These are phyloP conservation scores for Cyphomyrus discorhynchus DNA, from an alignment of 2,113 vertebrate genomes.

Conservation along the genomic window DNA sequence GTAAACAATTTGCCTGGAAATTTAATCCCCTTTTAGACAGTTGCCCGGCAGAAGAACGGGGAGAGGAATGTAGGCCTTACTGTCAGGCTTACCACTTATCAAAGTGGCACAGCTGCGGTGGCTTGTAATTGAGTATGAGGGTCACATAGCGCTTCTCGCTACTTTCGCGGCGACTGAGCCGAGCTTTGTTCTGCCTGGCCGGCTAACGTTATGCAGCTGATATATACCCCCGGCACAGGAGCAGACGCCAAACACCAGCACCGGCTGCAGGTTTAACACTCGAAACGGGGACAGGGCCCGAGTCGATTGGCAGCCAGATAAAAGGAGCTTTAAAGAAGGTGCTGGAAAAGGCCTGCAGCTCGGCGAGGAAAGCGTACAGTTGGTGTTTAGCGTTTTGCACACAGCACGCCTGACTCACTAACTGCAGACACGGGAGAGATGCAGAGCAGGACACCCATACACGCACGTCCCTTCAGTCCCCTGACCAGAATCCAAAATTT, in stretches of 20 bases:
- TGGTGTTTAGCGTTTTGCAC: not conserved
- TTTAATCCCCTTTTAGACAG: conserved; percentile 17
- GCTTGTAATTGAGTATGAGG: conserved; percentile 15
- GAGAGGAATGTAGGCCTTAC: not conserved
- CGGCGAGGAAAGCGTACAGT: not conserved
- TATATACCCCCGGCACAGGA: not conserved
- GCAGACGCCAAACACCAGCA: not conserved
- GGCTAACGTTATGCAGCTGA: conserved; percentile 4
- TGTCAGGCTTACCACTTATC: conserved; percentile 14
- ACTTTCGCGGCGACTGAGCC: conserved; percentile 7
- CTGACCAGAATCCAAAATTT: not conserved
- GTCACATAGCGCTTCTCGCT: conserved; percentile 4
- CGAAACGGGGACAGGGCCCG: not conserved
- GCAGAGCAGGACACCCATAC: not conserved
- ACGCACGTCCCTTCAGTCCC: too few species aligned
- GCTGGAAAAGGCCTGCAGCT: not conserved
- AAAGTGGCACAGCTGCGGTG: conserved; percentile 5
- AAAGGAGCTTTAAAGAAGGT: not conserved
- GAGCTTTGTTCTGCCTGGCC: conserved; percentile 16
- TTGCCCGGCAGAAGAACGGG: not conserved
- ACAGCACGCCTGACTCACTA: not conserved
- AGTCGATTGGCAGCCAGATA: not conserved
- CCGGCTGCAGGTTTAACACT: not conserved
- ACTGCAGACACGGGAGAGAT: not conserved
- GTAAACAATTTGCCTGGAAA: conserved; percentile 14